phyloP scores from a whole-genome alignment of 2,797 vertebrate genomes.

The Pangasius macronema region DNA sequence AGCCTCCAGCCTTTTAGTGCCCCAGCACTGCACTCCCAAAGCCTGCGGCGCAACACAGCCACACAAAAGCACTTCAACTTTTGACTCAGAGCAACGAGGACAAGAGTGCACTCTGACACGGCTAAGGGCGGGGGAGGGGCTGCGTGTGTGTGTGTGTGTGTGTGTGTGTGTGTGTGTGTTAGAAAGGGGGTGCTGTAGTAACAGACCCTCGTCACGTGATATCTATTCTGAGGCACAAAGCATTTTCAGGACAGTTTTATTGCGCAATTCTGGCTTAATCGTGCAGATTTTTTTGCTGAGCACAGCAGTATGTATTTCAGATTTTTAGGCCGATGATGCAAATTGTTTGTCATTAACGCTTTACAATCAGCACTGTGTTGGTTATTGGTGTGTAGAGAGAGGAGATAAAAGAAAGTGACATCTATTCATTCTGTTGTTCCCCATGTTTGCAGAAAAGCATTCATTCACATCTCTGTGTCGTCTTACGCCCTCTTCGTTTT shows the following conservation, averaged over 20 bases:
- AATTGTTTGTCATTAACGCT: not conserved
- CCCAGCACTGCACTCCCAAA: constrained; percentile 46
- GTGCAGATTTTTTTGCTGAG: constrained; percentile 32
- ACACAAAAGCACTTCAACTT: constrained; percentile 58
- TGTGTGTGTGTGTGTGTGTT: constrained; percentile 27
- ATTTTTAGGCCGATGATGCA: constrained; percentile 21
- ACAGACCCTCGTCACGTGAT: constrained; percentile 40
- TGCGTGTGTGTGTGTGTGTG: constrained; percentile 14
- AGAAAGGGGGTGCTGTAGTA: constrained; percentile 28
- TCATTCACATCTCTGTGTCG: constrained; percentile 23
- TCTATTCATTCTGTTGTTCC: constrained; percentile 13
- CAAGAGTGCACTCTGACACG: constrained; percentile 54
- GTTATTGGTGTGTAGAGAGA: constrained; percentile 3
- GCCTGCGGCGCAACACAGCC: constrained; percentile 53
- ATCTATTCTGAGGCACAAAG: constrained; percentile 33
- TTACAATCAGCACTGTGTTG: not conserved
- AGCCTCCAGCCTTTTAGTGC: constrained; percentile 57
- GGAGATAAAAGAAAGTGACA: not conserved
- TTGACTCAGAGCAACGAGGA: constrained; percentile 57
- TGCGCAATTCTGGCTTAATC: constrained; percentile 32
- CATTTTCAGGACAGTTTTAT: constrained; percentile 35
- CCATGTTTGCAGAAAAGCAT: not conserved
- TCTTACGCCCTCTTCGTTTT: constrained; percentile 16
- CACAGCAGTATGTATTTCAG: constrained; percentile 13
- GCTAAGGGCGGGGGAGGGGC: constrained; percentile 39